Evolutionary conservation across 1,140 invertebrate species (phyloP).

Genomic region (Rhagoletis pomonella): DNA sequence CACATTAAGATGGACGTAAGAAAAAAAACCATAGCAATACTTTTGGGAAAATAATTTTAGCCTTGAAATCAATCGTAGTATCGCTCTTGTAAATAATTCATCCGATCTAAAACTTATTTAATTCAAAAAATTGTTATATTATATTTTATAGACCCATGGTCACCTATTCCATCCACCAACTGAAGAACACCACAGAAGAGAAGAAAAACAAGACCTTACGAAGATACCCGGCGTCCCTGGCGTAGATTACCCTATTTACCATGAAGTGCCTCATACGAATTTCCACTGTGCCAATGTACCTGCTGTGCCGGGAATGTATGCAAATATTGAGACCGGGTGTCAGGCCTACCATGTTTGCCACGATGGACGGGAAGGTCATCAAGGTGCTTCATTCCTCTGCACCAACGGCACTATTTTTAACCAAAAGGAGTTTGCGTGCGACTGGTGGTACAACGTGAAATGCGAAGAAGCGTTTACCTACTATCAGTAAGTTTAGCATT

Average conservation of each 20-base stretch:
- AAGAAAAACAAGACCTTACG: slow-evolving; percentile 83
- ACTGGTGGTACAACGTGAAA: slow-evolving; percentile 96
- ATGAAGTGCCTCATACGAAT: slow-evolving; percentile 83
- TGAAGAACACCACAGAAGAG: slow-evolving; percentile 73
- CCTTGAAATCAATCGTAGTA: too few relatives aligned
- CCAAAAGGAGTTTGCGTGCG: slow-evolving; percentile 90
- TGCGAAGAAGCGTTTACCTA: slow-evolving; percentile 79
- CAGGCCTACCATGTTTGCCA: slow-evolving; percentile 92
- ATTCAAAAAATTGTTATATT: too few relatives aligned
- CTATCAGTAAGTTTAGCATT: slow-evolving; percentile 64
- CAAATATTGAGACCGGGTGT: slow-evolving; percentile 89
- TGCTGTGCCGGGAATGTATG: slow-evolving; percentile 88
- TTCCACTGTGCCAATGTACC: slow-evolving; percentile 87
- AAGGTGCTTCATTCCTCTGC: slow-evolving; percentile 88
- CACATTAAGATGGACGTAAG: too few relatives aligned
- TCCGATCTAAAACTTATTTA: too few relatives aligned
- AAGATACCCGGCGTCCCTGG: slow-evolving; percentile 85
- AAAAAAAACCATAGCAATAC: too few relatives aligned
- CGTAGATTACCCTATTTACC: slow-evolving; percentile 86
- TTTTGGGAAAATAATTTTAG: too few relatives aligned
- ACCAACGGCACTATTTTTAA: slow-evolving; percentile 93
- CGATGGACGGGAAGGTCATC: slow-evolving; percentile 86
- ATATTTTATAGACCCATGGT: slow-evolving; percentile 62
- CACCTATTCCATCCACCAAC: slow-evolving; percentile 67
- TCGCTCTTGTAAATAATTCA: too few relatives aligned